Evolutionary conservation across 2,113 vertebrate species (phyloP), one percentile per base, ranked within the genome.

Genomic region (Engraulis encrasicolus): DNA sequence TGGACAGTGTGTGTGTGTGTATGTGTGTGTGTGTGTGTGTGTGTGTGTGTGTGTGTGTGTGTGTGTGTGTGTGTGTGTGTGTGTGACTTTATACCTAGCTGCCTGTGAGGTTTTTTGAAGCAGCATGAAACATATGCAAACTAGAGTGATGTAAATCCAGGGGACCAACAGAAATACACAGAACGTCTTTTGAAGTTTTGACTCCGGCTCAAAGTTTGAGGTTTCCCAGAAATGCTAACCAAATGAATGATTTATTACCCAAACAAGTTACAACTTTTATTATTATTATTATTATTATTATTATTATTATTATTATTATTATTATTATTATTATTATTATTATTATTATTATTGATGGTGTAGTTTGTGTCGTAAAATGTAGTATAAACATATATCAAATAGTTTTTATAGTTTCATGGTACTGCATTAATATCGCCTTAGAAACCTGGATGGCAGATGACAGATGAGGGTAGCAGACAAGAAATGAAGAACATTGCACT

Each of bases 231-330:
- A 23, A 27, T 11, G 27, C n/a, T n/a, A 23, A 23, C 2, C 23
- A 6, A n/a, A 58, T n/a, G n/a, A 23, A 23, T 66, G 23, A 66
- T 2, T 9, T 45, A 45, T 45, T 45, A n/a, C n/a, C n/a, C n/a
- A n/a, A 58, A 7, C 23, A 20, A 58, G 50, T 52, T 52, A 52
- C 20, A 61, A 58, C 6, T 23, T 19, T 23, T 7, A 23, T 3
- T 4, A 58, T 4, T 58, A 58, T 58, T 66, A 71, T 34, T 34
- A 71, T 71, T 71, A 71, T 71, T 71, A 71, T 71, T 71, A 71
- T 71, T 71, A 66, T 66, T 71, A 34, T 71, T 71, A 34, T 71
- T 71, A 34, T 34, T 71, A 15, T 34, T 71, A 71, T 34, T 74
- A 74, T 74, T 74, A 34, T 74, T 74, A 74, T 12, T 74, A 45